Evolutionary conservation across 2,113 vertebrate genomes (phyloP).

Genomic region (Tricholaema leucomelas): DNA sequence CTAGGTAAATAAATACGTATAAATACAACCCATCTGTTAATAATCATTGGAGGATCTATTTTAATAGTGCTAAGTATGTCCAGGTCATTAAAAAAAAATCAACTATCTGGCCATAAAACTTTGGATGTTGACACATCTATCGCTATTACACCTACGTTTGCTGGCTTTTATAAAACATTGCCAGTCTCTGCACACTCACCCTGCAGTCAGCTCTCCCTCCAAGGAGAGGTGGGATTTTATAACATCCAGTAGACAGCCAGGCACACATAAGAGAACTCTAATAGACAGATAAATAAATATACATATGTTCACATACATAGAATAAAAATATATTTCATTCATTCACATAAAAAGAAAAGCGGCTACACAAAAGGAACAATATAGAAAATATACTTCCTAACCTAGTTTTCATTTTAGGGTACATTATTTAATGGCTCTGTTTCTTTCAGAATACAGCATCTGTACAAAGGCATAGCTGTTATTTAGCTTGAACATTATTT

Average conservation of each 20-base stretch:
- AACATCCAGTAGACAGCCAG: background rate
- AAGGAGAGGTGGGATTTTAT: conserved; percentile 14
- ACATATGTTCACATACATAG: background rate
- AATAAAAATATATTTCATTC: background rate
- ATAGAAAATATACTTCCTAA: background rate
- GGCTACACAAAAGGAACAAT: background rate
- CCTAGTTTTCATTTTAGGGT: background rate
- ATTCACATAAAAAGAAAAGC: background rate
- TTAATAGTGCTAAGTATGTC: background rate
- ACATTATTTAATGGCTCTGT: background rate
- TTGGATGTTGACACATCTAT: background rate
- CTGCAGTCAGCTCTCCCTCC: background rate
- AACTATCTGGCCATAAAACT: background rate
- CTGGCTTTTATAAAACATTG: conserved; percentile 42
- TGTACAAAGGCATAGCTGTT: background rate
- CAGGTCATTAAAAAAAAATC: background rate
- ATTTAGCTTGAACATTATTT: background rate
- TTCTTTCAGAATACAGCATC: background rate
- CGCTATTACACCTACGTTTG: conserved; percentile 3
- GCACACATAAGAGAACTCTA: background rate
- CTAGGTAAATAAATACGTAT: background rate
- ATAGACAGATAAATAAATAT: background rate
- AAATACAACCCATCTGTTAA: background rate
- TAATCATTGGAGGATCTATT: background rate
- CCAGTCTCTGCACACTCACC: background rate